These are phyloP conservation scores for Macrosteles quadrilineatus DNA, from an alignment of 1,140 invertebrate genomes.

Conservation along the genomic window DNA sequence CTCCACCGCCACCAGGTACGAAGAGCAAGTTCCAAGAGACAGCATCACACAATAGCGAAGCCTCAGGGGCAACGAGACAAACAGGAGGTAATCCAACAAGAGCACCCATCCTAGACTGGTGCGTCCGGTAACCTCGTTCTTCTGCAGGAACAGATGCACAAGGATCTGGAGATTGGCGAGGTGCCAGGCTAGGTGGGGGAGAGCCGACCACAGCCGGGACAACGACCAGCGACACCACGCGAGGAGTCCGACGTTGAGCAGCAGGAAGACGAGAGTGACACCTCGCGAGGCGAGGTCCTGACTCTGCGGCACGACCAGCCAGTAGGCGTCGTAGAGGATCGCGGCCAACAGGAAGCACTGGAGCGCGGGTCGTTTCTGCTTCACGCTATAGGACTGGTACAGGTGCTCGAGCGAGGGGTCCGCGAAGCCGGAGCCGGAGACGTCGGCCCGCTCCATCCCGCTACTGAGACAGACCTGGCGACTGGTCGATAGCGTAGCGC, in stretches of 20 bases:
- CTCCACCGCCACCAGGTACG: conserved; percentile 60
- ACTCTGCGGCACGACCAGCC: conserved; percentile 59
- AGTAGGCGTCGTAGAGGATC: conserved; percentile 67
- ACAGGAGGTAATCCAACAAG: conserved; percentile 81
- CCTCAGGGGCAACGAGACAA: conserved; percentile 76
- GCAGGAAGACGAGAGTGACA: conserved; percentile 55
- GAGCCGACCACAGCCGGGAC: conserved; percentile 54
- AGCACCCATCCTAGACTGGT: conserved; percentile 75
- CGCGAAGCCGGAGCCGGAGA: conserved; percentile 18
- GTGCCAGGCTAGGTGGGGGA: conserved; percentile 65
- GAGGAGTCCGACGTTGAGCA: conserved; percentile 56
- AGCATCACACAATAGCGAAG: conserved; percentile 63
- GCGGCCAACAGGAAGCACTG: conserved; percentile 70
- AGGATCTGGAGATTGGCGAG: conserved; percentile 62
- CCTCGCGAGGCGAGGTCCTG: conserved; percentile 50
- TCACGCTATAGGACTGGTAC: conserved; percentile 72
- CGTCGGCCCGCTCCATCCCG: conserved; percentile 24
- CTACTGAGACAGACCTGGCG: conserved; percentile 38
- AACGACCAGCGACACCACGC: conserved; percentile 53
- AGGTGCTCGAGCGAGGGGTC: conserved; percentile 58
- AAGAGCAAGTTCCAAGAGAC: conserved; percentile 58
- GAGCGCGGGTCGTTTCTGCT: conserved; percentile 74
- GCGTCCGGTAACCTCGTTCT: conserved; percentile 55
- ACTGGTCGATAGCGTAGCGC: conserved; percentile 32
- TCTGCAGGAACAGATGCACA: conserved; percentile 57